These are phyloP conservation scores for Orchesella flavescens DNA, from an alignment of 2,888 invertebrate species.

Conservation along the genomic window DNA sequence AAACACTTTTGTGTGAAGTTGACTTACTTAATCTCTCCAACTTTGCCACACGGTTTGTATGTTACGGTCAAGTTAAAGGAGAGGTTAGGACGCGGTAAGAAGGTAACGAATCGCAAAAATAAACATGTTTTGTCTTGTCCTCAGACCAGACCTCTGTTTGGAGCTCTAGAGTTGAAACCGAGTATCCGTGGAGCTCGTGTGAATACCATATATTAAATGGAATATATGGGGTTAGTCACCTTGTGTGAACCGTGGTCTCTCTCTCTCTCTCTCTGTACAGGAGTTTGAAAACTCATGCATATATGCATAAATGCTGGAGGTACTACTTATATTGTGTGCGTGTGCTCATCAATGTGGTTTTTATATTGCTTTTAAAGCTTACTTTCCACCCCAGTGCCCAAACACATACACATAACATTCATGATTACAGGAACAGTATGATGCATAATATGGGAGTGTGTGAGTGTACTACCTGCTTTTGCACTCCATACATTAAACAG, in stretches of 20 bases:
- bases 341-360: not conserved
- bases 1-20: not conserved
- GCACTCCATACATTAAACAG: conserved; percentile 20
- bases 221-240: conserved; percentile 57
- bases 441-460: no score
- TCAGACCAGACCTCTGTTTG: no score
- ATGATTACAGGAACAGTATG: not conserved
- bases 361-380: not conserved
- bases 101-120: no score
- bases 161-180: no score
- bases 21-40: not conserved
- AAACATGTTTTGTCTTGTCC: no score
- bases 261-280: no score
- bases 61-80: no score
- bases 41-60: no score
- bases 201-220: conserved; percentile 35
- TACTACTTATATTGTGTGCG: not conserved
- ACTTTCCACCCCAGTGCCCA: not conserved
- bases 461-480: not conserved
- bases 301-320: not conserved
- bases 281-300: no score
- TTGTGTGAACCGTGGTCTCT: conserved; percentile 20
- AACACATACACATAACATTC: not conserved
- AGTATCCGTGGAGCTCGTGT: not conserved
- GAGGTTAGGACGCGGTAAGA: no score